A percentile compares a stretch with the other conserved stretches of the same genome.
Conservation (phyloP, 1,140 invertebrate genomes). For the Euwallacea similis region DNA sequence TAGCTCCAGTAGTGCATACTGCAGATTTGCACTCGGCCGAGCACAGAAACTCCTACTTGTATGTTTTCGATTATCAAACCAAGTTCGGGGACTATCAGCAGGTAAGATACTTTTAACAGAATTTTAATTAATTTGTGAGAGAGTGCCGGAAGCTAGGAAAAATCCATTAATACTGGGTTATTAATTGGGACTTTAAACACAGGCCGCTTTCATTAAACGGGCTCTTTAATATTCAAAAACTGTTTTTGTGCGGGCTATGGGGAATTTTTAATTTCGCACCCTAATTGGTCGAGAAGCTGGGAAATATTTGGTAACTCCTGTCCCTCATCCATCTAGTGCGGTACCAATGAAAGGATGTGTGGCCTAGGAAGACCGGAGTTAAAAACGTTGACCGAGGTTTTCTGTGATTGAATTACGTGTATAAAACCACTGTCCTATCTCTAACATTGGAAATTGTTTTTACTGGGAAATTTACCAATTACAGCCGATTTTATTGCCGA, state of each 20-base stretch:
- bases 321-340: too few relatives aligned
- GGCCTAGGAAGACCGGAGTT: too few relatives aligned
- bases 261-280: slow-evolving; percentile 5
- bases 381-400: too few relatives aligned
- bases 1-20: slow-evolving; percentile 89
- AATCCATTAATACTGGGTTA: slow-evolving; percentile 14
- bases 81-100: slow-evolving; percentile 88
- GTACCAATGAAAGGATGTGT: too few relatives aligned
- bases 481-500: too few relatives aligned
- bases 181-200: slow-evolving; percentile 13
- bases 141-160: background rate
- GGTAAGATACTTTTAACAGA: slow-evolving; percentile 58
- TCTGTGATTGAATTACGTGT: too few relatives aligned
- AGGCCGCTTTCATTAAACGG: background rate
- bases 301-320: too few relatives aligned
- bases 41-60: slow-evolving; percentile 82
- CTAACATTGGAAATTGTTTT: too few relatives aligned
- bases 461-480: too few relatives aligned
- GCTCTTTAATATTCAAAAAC: slow-evolving; percentile 11
- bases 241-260: background rate
- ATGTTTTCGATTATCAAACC: slow-evolving; percentile 93
- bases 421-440: too few relatives aligned
- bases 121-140: background rate
- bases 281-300: background rate
- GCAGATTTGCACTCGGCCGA: slow-evolving; percentile 88